Evolutionary conservation across 2,113 vertebrate genomes (phyloP).

Genomic region (Gobio gobio): DNA sequence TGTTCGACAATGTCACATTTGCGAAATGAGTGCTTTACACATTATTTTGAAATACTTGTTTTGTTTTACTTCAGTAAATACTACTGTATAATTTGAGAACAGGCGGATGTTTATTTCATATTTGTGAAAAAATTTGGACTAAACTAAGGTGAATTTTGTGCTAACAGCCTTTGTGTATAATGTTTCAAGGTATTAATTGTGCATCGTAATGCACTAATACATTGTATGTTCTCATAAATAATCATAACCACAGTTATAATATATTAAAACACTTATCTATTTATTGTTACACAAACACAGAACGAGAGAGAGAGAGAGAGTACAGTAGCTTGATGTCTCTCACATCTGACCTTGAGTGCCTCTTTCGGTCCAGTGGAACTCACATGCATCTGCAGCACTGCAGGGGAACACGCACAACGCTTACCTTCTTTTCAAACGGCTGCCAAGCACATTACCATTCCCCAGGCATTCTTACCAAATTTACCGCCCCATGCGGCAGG

Average conservation of each 20-base stretch:
- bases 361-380: slow-evolving; percentile 3
- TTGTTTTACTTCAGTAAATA: no score
- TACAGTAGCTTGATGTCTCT: background rate
- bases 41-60: no score
- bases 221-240: no score
- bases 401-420: background rate
- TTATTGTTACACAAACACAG: no score
- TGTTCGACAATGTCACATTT: background rate
- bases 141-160: background rate
- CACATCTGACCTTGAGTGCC: slow-evolving; percentile 14
- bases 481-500: slow-evolving; percentile 35
- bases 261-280: no score
- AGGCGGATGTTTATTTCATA: background rate
- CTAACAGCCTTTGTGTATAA: no score
- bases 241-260: no score
- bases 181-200: no score
- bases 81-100: background rate
- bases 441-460: slow-evolving; percentile 63
- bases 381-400: slow-evolving; percentile 28
- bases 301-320: background rate
- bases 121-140: background rate
- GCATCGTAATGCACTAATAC: no score
- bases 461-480: slow-evolving; percentile 21
- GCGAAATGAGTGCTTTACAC: background rate
- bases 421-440: slow-evolving; percentile 12